Base-by-base conservation (phyloP, 2,888 invertebrate genomes). In the Lordiphosa andalusiaca region DNA sequence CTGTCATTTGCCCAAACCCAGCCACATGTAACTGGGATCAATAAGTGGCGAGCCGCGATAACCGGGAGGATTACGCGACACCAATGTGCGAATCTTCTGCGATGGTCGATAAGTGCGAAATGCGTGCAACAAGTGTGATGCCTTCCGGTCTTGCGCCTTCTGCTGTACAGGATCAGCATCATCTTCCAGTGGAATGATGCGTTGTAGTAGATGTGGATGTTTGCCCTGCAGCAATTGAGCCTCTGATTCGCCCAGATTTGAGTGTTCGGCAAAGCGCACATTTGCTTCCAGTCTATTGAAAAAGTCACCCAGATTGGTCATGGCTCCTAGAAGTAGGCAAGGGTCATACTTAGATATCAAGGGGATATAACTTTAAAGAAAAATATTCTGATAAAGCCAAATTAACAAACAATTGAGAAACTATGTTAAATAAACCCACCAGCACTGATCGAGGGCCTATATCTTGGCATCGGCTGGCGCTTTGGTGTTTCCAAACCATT, bases 1-100 rank as follows among this genome's bases (percentile, higher is more conserved):
- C 38, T 75, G 84, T 84, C 76, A 81, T 82, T 82, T 84, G n/a
- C 93, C 93, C 69, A 93, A 90, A 10, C 93, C 93, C 37, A 93
- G 90, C 93, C 93, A 93, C 91, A 93, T 91, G 86, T 92, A 90
- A 58, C 91, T 92, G 36, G 93, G 93, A 88, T 93, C 92, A 78
- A 93, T 91, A 69, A 91, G 91, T 83, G 93, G 92, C 48, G 93
- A 92, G 3, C 91, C 91, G 36, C 92, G 92, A 82, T 93, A 91
- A 40, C 89, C 90, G 33, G 89, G 89, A 5, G 91, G 91, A 75
- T 92, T 91, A 52, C 89, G 88, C 78, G 92, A 91, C 80, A 92
- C 91, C 87, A 92, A 90, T 61, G 92, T 92, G 89, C 93, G 88
- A 51, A 91, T 87, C 73, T 90, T 90, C 67, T 90, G 90, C 6